phyloP scores from a whole-genome alignment of 1,140 invertebrate genomes.

The Hylyphantes graminicola region DNA sequence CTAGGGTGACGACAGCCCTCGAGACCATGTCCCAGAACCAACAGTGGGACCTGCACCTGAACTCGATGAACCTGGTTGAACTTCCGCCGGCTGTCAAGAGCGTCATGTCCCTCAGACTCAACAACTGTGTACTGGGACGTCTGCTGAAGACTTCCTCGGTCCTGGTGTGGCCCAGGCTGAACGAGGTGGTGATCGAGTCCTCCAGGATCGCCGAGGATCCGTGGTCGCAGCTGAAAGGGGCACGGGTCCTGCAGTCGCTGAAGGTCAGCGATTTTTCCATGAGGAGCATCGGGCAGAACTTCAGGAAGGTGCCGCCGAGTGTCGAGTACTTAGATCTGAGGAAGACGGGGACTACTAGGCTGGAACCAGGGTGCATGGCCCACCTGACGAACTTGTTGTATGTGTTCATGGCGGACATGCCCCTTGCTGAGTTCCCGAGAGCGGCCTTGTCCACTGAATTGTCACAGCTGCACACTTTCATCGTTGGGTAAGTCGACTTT shows the following conservation, averaged over 20 bases:
- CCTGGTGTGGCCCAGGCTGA: slow-evolving; percentile 27
- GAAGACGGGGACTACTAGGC: slow-evolving; percentile 14
- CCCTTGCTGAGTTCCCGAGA: slow-evolving; percentile 31
- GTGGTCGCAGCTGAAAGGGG: slow-evolving; percentile 22
- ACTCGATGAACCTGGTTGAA: not conserved
- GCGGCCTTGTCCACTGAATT: slow-evolving; percentile 11
- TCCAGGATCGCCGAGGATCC: not conserved
- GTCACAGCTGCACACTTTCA: slow-evolving; percentile 18
- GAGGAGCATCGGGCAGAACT: slow-evolving; percentile 8
- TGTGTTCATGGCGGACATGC: slow-evolving; percentile 24
- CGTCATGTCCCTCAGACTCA: not conserved
- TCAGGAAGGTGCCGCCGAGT: slow-evolving; percentile 5
- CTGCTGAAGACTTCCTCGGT: not conserved
- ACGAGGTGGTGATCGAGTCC: slow-evolving; percentile 34
- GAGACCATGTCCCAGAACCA: not conserved
- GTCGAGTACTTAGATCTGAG: slow-evolving; percentile 19
- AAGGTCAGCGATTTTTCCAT: slow-evolving; percentile 14
- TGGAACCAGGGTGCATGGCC: slow-evolving; percentile 29
- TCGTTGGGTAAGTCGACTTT: slow-evolving; percentile 24
- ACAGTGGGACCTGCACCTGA: slow-evolving; percentile 6
- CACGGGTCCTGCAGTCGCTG: not conserved
- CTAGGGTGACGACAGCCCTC: not conserved
- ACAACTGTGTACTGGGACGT: slow-evolving; percentile 6
- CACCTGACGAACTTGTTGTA: slow-evolving; percentile 30
- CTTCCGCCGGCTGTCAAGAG: slow-evolving; percentile 1